Conservation (phyloP, 2,797 vertebrate genomes). For the Tenualosa thibaudeaui region DNA sequence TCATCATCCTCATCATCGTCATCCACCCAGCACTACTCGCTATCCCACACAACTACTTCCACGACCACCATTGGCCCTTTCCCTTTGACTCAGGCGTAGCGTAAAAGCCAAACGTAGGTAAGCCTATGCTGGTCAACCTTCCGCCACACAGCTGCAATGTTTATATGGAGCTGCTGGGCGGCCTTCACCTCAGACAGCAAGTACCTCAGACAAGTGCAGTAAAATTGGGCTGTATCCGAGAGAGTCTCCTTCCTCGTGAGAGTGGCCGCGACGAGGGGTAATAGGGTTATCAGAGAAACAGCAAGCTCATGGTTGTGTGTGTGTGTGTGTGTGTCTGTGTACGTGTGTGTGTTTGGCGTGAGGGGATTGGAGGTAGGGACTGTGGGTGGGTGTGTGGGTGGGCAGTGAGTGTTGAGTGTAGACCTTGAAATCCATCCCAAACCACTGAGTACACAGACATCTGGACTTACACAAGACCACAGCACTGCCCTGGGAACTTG, state of each 20-base stretch:
- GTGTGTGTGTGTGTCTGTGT: neutral
- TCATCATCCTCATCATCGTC: neutral
- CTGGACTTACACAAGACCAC: conserved; percentile 56
- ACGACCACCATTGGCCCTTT: conserved; percentile 34
- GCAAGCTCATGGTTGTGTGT: conserved; percentile 26
- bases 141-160: neutral
- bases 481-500: conserved; percentile 55
- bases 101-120: neutral
- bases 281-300: conserved; percentile 35
- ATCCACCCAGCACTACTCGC: neutral
- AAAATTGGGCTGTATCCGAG: neutral
- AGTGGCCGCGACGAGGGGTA: neutral
- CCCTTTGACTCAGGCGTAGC: conserved; percentile 33
- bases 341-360: neutral
- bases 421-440: conserved; percentile 49
- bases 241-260: neutral
- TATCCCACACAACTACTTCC: conserved; percentile 35
- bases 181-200: conserved; percentile 18
- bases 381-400: conserved; percentile 22
- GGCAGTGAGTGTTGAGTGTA: conserved; percentile 31
- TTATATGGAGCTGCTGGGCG: conserved; percentile 12
- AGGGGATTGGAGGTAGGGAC: neutral
- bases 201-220: conserved; percentile 24
- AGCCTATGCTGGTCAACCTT: neutral
- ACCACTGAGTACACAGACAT: conserved; percentile 54